A percentile compares a stretch with the other conserved stretches of the same genome.
These are phyloP conservation scores for Sardina pilchardus DNA, from an alignment of 2,113 vertebrate genomes.

Conservation along the genomic window DNA sequence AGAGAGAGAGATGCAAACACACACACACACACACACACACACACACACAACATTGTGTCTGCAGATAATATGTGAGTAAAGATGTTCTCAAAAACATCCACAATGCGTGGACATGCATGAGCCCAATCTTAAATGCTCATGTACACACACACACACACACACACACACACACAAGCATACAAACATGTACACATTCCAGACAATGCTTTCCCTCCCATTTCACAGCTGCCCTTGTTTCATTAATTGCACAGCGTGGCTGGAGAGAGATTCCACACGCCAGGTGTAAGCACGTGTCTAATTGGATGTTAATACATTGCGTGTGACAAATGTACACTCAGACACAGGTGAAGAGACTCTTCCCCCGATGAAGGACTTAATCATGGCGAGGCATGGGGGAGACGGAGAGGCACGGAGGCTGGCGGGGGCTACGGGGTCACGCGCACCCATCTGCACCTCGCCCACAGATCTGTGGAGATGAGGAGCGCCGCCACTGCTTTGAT, in stretches of 20 bases:
- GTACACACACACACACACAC: background rate
- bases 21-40: background rate
- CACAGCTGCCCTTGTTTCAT: slow-evolving; percentile 25
- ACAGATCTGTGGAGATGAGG: background rate
- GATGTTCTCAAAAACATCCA: too few relatives aligned
- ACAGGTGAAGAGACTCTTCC: slow-evolving; percentile 34
- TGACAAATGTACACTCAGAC: slow-evolving; percentile 27
- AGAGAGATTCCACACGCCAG: slow-evolving; percentile 32
- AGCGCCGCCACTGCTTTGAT: slow-evolving; percentile 17
- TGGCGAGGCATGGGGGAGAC: slow-evolving; percentile 9
- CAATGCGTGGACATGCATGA: background rate
- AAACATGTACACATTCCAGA: background rate
- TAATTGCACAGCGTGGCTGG: slow-evolving; percentile 26
- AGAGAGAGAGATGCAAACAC: too few relatives aligned
- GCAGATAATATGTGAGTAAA: too few relatives aligned
- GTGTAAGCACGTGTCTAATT: slow-evolving; percentile 46
- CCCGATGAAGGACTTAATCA: slow-evolving; percentile 40
- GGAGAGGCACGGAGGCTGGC: background rate
- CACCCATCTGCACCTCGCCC: slow-evolving; percentile 5
- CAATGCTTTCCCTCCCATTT: background rate
- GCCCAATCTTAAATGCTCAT: background rate
- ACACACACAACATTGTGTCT: background rate
- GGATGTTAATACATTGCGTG: slow-evolving; percentile 38
- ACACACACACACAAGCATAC: background rate
- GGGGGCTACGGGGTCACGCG: background rate